phyloP scores from a whole-genome alignment of 2,113 vertebrate species.

The Baryphthengus martii region DNA sequence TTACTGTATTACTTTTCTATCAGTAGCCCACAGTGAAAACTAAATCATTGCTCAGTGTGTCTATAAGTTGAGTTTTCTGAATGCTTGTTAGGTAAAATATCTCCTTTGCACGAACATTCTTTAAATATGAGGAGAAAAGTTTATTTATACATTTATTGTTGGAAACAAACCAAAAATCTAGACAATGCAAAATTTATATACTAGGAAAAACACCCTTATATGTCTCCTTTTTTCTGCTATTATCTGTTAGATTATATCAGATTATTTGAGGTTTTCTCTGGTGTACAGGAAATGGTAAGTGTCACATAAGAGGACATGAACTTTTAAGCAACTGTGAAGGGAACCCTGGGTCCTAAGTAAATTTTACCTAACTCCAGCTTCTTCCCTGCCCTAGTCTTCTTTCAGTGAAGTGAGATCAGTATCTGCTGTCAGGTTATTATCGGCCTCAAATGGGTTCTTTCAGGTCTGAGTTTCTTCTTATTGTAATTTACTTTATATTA shows the following conservation, averaged over 20 bases:
- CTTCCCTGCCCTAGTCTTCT: neutral
- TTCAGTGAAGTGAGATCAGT: neutral
- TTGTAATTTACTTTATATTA: neutral
- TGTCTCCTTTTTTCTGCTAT: neutral
- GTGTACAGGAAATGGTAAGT: neutral
- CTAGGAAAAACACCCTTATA: neutral
- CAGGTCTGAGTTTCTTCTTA: neutral
- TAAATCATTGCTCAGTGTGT: neutral
- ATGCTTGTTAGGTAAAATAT: neutral
- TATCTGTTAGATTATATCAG: neutral
- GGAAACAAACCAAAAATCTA: neutral
- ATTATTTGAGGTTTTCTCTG: neutral
- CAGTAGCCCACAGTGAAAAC: neutral
- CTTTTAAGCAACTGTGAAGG: neutral
- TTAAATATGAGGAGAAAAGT: neutral
- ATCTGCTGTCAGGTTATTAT: neutral
- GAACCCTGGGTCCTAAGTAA: neutral
- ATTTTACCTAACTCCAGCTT: neutral
- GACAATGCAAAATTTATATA: neutral
- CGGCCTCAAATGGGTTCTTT: neutral
- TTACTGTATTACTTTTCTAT: neutral
- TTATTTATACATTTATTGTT: neutral
- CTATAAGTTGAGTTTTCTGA: neutral
- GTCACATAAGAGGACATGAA: neutral
- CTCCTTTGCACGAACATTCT: neutral